Evolutionary conservation across 2,888 invertebrate genomes (phyloP).

Genomic region (Linyphia triangularis): DNA sequence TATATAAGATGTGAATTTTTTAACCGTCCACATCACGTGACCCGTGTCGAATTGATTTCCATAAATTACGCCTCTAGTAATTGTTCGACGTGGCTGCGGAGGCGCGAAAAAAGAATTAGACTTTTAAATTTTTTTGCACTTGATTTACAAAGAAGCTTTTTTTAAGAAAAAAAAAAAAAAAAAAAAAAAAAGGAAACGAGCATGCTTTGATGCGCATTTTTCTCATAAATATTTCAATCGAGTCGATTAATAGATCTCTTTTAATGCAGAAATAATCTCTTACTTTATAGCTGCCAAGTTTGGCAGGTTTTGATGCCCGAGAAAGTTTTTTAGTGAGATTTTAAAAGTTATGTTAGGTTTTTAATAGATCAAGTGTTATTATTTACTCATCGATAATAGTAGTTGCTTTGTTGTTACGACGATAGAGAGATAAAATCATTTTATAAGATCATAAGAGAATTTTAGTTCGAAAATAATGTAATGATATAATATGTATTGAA

Average conservation of each 20-base stretch:
- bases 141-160: no score
- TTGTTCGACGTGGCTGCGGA: conserved; percentile 42
- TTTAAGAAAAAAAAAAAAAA: no score
- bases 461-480: no score
- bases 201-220: conserved; percentile 22
- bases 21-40: conserved; percentile 55
- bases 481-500: no score
- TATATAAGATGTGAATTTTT: neutral
- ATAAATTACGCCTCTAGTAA: conserved; percentile 69
- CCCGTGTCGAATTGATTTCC: conserved; percentile 69
- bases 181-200: neutral
- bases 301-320: conserved; percentile 1
- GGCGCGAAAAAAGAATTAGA: conserved; percentile 65
- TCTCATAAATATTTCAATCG: conserved; percentile 69
- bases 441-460: no score
- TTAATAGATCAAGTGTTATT: no score
- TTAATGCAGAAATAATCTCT: conserved; percentile 59
- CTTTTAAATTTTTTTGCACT: conserved; percentile 64
- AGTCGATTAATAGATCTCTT: conserved; percentile 62
- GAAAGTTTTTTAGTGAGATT: neutral
- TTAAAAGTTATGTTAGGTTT: no score
- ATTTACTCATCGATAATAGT: no score
- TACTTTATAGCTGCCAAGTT: conserved; percentile 34
- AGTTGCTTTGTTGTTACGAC: no score
- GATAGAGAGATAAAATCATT: no score